Percentiles rank a stretch among this genome's conserved stretches.
Evolutionary conservation across 1,140 invertebrate genomes (phyloP).

Genomic region (Pentalonia nigronervosa): DNA sequence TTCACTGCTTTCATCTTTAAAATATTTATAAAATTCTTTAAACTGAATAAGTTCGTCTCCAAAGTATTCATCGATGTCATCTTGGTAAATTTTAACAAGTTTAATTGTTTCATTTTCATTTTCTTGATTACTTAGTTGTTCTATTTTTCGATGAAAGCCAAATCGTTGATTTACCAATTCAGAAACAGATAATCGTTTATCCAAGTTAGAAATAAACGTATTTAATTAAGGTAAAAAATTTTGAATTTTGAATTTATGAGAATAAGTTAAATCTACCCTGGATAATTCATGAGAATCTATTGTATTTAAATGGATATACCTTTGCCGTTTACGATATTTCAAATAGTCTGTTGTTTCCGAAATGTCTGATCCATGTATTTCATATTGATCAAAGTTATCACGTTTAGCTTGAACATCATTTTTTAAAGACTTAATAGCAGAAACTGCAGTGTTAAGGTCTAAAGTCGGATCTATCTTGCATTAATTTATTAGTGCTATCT

Average conservation of each 20-base stretch:
- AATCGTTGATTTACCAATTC: conserved; percentile 24
- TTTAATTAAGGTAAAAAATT: background rate
- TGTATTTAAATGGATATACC: background rate
- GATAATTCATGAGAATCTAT: background rate
- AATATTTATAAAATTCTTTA: conserved; percentile 17
- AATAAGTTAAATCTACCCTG: background rate
- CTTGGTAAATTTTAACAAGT: background rate
- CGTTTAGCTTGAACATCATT: background rate
- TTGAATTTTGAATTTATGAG: conserved; percentile 44
- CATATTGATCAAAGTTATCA: background rate
- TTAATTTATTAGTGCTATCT: conserved; percentile 45
- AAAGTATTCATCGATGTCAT: background rate
- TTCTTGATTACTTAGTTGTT: background rate
- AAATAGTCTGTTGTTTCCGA: background rate
- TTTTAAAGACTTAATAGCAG: conserved; percentile 3
- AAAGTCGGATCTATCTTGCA: background rate
- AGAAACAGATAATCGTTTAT: conserved; percentile 10
- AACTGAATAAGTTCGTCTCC: background rate
- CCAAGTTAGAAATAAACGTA: conserved; percentile 16
- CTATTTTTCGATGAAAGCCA: conserved; percentile 16
- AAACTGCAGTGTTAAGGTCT: background rate
- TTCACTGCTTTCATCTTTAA: background rate
- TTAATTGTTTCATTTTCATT: background rate
- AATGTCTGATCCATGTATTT: background rate
- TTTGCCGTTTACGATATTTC: background rate